Percentiles rank a stretch among this genome's conserved stretches.
Evolutionary conservation across 2,888 invertebrate species (phyloP).

Genomic region (Yponomeuta cagnagella): DNA sequence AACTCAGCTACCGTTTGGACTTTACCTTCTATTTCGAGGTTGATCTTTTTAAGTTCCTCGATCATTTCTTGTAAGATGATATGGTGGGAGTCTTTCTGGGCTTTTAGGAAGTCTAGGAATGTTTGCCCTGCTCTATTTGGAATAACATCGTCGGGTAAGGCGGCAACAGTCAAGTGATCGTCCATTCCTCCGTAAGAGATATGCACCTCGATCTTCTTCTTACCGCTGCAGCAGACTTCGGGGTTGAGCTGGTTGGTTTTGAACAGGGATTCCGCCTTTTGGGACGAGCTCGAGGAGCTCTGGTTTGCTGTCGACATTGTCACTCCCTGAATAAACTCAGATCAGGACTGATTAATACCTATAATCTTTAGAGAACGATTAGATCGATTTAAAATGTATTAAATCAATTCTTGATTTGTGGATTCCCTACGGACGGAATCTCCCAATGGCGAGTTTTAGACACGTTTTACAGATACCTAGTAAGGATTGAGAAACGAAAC

Average conservation of each 20-base stretch:
- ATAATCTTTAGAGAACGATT: too few relatives aligned
- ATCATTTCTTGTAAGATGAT: background rate
- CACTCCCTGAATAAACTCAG: background rate
- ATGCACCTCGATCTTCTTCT: background rate
- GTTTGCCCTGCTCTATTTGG: background rate
- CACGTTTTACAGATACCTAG: too few relatives aligned
- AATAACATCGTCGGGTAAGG: constrained; percentile 17
- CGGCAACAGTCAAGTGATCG: background rate
- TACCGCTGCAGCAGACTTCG: background rate
- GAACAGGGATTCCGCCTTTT: background rate
- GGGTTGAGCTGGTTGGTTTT: background rate
- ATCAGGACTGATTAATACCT: background rate
- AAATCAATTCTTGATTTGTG: too few relatives aligned
- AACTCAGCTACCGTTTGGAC: constrained; percentile 40
- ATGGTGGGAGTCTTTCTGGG: background rate
- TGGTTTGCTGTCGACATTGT: background rate
- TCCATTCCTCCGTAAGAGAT: background rate
- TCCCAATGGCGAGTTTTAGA: too few relatives aligned
- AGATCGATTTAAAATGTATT: too few relatives aligned
- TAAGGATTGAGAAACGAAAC: too few relatives aligned
- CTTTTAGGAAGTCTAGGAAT: background rate
- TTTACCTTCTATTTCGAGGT: constrained; percentile 35
- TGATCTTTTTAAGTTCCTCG: background rate
- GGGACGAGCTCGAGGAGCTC: background rate
- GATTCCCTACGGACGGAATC: too few relatives aligned